These are phyloP conservation scores for Apeira syringaria DNA, from an alignment of 2,888 invertebrate genomes.

Conservation along the genomic window DNA sequence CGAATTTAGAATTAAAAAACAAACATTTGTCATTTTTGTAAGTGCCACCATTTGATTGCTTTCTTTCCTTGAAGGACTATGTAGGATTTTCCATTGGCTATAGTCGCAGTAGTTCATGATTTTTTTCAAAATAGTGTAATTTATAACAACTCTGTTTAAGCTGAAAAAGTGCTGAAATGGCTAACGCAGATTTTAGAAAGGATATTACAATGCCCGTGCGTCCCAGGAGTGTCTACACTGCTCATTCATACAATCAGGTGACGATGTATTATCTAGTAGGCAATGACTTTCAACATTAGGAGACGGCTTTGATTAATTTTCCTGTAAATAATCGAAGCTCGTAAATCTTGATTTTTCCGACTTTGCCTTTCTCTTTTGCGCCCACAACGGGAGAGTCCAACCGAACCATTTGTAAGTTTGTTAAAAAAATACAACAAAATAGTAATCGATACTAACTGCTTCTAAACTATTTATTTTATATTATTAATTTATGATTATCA, in stretches of 20 bases:
- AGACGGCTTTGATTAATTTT: too few relatives aligned
- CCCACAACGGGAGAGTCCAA: too few relatives aligned
- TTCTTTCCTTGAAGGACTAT: conserved; percentile 58
- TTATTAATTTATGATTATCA: too few relatives aligned
- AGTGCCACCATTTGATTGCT: conserved; percentile 30
- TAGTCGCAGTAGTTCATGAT: conserved; percentile 69
- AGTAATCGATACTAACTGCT: too few relatives aligned
- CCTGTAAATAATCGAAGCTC: too few relatives aligned
- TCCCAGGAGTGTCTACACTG: conserved; percentile 87
- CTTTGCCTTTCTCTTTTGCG: too few relatives aligned
- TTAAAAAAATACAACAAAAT: too few relatives aligned
- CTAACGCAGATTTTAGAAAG: conserved; percentile 77
- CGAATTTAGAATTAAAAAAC: conserved; percentile 25
- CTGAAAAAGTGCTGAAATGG: conserved; percentile 74
- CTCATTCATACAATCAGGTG: conserved; percentile 85
- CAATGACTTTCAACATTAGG: too few relatives aligned
- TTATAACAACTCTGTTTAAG: conserved; percentile 56
- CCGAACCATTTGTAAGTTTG: too few relatives aligned
- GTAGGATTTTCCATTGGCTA: conserved; percentile 70
- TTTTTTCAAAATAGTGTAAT: conserved; percentile 69
- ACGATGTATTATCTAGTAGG: too few relatives aligned
- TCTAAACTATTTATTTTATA: too few relatives aligned
- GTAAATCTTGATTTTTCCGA: too few relatives aligned
- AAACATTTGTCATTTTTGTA: conserved; percentile 20
- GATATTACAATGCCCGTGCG: conserved; percentile 79